phyloP scores from a whole-genome alignment of 2,113 vertebrate species.

The Calidris pugnax region DNA sequence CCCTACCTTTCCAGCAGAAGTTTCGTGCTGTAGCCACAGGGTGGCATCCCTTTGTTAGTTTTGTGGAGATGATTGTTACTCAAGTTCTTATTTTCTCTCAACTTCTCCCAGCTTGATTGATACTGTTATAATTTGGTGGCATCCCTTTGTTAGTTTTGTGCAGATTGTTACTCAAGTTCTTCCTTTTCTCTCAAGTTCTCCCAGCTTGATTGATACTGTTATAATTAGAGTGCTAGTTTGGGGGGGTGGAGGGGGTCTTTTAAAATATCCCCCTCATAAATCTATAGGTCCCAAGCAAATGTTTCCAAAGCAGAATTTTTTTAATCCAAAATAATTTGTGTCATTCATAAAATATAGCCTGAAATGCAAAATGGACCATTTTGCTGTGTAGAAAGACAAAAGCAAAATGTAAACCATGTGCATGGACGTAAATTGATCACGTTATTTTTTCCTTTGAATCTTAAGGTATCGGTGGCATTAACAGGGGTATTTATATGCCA shows the following conservation, averaged over 20 bases:
- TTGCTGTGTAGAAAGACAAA: background rate
- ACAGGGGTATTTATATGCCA: background rate
- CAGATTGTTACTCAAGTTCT: background rate
- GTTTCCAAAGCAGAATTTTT: background rate
- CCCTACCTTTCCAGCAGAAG: background rate
- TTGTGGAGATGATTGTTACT: background rate
- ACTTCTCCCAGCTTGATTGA: background rate
- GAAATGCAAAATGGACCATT: background rate
- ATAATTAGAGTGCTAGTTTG: background rate
- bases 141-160: background rate
- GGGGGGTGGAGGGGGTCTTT: background rate
- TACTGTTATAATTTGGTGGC: background rate
- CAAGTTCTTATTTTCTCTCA: too few relatives aligned
- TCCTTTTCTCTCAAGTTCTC: background rate
- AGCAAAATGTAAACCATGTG: background rate
- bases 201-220: background rate
- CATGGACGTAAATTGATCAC: background rate
- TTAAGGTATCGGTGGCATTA: background rate
- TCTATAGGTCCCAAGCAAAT: background rate
- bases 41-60: conserved; percentile 21
- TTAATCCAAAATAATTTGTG: background rate
- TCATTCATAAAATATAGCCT: background rate
- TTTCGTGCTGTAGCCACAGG: background rate
- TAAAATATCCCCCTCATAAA: background rate
- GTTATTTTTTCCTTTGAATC: background rate